Base-by-base conservation (phyloP, 2,888 invertebrate genomes). In the Neoaliturus tenellus region DNA sequence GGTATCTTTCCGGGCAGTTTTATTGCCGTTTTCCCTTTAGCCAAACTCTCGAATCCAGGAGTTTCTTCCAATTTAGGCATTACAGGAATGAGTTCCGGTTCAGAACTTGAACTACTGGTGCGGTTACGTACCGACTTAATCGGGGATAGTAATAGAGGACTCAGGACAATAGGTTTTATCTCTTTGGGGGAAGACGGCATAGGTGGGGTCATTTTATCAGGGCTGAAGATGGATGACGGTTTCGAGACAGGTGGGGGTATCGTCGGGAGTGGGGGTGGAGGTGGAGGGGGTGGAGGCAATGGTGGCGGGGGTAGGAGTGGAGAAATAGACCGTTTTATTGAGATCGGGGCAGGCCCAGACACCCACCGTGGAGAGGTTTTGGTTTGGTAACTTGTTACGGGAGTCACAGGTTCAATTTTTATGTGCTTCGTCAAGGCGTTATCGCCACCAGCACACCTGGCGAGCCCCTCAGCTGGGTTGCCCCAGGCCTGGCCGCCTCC, bases 11-110 rank as follows among this genome's bases (percentile, higher is more conserved):
- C 58, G 25, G 82, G 35, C 23, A 82, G 39, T 82, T 82, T 82
- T 17, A 82, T 82, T 20, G 82, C 73, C 14, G 82, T 82, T 82
- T 82, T 82, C 1, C 82, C 82, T 73, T 80, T 71, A 28, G 58
- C 69, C 17, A 85, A 69, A 48, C 83, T 83, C 73, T 94, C 93
- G 87, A 93, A 94, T 0, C 93, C 93, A 41, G 93, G 92, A 0
- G 93, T 93, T 87, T 93, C 93, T 85, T 94, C 94, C 78, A 94
- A 89, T 87, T 94, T 94, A 87, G 93, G 93, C 58, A 94, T 92
- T 0, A 93, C 93, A 0, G 93, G 93, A 71, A 94, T 90, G 78
- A 94, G 88, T 89, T 94, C 94, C 0, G 93, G 93, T 87, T 94
- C 94, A 0, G 92, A 93, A 84, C 91, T 91, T 71, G 90, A 90